Percentiles rank a stretch among this genome's conserved stretches.
Evolutionary conservation across 2,888 invertebrate species (phyloP).

Genomic region (Chloroclysta siterata): DNA sequence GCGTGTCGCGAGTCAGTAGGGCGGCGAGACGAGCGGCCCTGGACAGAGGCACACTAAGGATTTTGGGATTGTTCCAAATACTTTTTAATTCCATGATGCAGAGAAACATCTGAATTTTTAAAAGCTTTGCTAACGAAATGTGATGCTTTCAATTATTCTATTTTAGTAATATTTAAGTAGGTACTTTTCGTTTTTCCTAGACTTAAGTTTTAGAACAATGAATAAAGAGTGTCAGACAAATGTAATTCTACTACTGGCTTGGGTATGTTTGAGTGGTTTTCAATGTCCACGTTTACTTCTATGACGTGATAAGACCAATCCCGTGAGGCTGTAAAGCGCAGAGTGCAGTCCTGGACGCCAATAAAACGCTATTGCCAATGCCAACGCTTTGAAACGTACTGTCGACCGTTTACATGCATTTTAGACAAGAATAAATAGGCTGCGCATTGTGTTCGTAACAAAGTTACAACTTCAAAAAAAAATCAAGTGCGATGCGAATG

Average conservation of each 20-base stretch:
- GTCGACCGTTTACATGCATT: conserved; percentile 57
- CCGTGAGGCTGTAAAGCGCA: conserved; percentile 6
- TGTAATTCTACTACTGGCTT: too few relatives aligned
- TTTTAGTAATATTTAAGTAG: too few relatives aligned
- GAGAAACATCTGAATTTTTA: too few relatives aligned
- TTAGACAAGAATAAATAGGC: conserved; percentile 59
- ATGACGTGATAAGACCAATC: not conserved
- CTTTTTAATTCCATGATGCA: not conserved
- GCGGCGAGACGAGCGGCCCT: conserved; percentile 32
- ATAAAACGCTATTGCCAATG: conserved; percentile 60
- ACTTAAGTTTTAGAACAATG: too few relatives aligned
- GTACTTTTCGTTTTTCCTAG: too few relatives aligned
- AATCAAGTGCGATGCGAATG: conserved; percentile 36
- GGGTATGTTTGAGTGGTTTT: too few relatives aligned
- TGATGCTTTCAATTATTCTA: too few relatives aligned
- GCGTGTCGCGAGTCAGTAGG: conserved; percentile 46
- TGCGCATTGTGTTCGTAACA: conserved; percentile 47
- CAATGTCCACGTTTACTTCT: too few relatives aligned
- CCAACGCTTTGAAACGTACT: conserved; percentile 48
- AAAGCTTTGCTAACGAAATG: too few relatives aligned
- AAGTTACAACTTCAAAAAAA: conserved; percentile 44
- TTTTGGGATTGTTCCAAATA: not conserved
- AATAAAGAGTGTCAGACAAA: too few relatives aligned
- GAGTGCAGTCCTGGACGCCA: conserved; percentile 45
- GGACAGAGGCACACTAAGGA: conserved; percentile 26